These are phyloP conservation scores for Apostichopus leukothele DNA, from an alignment of 53 echinoderm and acorn worm species.

Conservation along the genomic window DNA sequence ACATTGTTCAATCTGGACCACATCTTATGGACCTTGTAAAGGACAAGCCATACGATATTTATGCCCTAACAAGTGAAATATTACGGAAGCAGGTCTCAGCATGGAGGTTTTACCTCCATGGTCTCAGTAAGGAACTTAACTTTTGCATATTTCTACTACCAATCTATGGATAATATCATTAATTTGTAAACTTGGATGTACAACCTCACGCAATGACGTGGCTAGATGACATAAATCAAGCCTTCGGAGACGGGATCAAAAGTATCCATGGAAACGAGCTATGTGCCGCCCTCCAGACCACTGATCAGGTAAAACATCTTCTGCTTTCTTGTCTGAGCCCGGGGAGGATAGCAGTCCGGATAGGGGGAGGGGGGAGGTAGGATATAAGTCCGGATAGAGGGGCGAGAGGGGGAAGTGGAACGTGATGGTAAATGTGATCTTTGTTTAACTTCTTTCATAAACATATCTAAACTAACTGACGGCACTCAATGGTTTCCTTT, in stretches of 20 bases:
- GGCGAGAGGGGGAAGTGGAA: no score
- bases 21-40: no score
- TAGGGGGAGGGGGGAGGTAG: no score
- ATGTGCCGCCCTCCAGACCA: conserved; percentile 16
- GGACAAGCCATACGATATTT: not conserved
- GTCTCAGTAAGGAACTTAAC: not conserved
- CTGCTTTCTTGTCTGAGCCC: no score
- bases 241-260: conserved; percentile 13
- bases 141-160: not conserved
- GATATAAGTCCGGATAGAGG: no score
- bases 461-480: no score
- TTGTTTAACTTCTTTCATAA: no score
- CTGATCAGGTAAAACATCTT: conserved; percentile 6
- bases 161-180: not conserved
- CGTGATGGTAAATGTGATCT: no score
- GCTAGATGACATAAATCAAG: conserved; percentile 6
- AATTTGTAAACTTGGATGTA: not conserved
- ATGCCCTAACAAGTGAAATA: not conserved
- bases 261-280: conserved; percentile 9
- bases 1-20: no score
- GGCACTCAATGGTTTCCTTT: no score
- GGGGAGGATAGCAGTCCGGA: no score
- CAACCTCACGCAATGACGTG: conserved; percentile 12
- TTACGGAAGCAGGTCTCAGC: not conserved
- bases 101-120: not conserved